Conservation (phyloP, 2,113 vertebrate genomes). For the Haliaeetus leucogaster region DNA sequence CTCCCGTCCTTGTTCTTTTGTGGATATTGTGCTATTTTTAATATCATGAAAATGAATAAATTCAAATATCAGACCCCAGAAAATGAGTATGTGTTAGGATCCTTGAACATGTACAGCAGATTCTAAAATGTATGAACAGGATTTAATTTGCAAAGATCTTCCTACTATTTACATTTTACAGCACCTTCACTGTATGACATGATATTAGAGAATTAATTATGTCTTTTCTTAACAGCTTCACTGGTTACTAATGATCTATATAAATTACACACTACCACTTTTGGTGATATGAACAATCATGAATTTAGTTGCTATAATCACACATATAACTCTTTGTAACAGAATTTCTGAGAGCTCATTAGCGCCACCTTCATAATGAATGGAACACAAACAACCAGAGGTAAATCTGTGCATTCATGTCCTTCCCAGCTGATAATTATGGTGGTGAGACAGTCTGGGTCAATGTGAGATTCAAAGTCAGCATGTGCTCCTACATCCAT, state of each 20-base stretch:
- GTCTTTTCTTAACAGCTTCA: background rate
- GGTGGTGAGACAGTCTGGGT: background rate
- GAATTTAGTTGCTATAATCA: background rate
- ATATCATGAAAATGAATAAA: background rate
- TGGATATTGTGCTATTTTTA: background rate
- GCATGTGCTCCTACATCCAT: background rate
- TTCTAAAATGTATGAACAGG: background rate
- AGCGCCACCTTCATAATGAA: rapidly evolving
- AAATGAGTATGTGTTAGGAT: background rate
- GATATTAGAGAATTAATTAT: background rate
- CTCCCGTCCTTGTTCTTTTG: background rate
- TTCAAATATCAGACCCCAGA: background rate
- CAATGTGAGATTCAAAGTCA: background rate
- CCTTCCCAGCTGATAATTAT: background rate
- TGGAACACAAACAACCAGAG: background rate
- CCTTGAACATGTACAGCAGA: background rate
- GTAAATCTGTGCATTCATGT: background rate
- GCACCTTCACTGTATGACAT: background rate
- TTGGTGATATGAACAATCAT: background rate
- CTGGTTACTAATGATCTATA: conserved; percentile 1
- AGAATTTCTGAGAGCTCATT: background rate
- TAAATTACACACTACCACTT: background rate
- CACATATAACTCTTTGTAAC: background rate
- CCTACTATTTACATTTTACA: background rate
- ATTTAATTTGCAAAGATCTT: background rate